phyloP scores from a whole-genome alignment of 2,113 vertebrate species.

The Gasterosteus nipponicus region DNA sequence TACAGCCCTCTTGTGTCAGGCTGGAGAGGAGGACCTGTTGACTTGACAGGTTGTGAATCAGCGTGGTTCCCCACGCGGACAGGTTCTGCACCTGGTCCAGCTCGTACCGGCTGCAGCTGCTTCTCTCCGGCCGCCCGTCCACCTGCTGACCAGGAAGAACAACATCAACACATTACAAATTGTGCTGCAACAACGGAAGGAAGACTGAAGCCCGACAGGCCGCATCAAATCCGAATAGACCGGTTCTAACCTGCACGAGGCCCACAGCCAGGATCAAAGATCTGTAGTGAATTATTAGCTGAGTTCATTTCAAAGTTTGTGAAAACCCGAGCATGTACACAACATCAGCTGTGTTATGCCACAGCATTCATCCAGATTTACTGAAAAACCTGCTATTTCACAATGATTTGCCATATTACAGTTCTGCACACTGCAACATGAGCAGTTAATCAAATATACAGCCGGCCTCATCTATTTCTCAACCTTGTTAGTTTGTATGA shows the following conservation, averaged over 20 bases:
- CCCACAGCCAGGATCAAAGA: background rate
- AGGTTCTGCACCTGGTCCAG: constrained; percentile 56
- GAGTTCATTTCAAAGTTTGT: background rate
- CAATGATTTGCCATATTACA: background rate
- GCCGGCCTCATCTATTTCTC: background rate
- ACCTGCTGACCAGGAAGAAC: constrained; percentile 27
- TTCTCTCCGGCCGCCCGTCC: constrained; percentile 1
- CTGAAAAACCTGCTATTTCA: too few species aligned
- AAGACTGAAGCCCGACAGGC: background rate
- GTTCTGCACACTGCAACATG: background rate
- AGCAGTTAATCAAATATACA: background rate
- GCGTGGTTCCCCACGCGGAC: constrained; percentile 20
- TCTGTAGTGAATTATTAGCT: constrained; percentile 10
- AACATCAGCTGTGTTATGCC: background rate
- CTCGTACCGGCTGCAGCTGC: constrained; percentile 61
- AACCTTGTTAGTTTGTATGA: background rate
- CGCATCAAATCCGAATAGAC: background rate
- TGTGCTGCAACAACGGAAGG: background rate
- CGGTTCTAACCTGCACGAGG: constrained; percentile 1
- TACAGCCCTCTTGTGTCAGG: constrained; percentile 53
- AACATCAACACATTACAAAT: background rate
- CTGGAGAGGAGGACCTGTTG: constrained; percentile 18
- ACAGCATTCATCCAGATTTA: background rate
- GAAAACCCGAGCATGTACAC: background rate
- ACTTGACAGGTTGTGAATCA: constrained; percentile 15